Percentiles rank a stretch among this genome's conserved stretches.
These are phyloP conservation scores for Chironomus riparius DNA, from an alignment of 2,888 invertebrate genomes.

Conservation along the genomic window DNA sequence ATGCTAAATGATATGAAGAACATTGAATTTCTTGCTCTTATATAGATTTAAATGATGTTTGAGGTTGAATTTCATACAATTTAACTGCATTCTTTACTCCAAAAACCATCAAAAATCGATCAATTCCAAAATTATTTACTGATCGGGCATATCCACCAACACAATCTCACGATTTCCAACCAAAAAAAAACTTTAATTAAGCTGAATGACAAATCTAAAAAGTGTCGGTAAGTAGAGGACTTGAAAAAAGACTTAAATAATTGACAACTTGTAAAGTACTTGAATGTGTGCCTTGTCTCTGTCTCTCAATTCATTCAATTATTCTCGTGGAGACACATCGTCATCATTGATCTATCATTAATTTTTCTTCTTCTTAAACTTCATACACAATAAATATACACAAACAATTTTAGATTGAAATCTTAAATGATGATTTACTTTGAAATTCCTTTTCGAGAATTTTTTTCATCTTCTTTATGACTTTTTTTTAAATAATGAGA, in stretches of 20 bases:
- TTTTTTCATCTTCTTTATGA: not conserved
- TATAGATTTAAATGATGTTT: too few relatives aligned
- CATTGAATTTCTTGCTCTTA: too few relatives aligned
- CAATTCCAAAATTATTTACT: too few relatives aligned
- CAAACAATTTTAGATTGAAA: not conserved
- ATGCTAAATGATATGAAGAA: too few relatives aligned
- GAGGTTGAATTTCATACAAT: too few relatives aligned
- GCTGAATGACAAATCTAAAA: conserved; percentile 26
- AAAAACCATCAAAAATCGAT: too few relatives aligned
- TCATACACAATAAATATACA: not conserved
- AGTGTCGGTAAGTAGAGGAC: not conserved
- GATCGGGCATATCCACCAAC: too few relatives aligned
- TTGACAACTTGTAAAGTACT: conserved; percentile 1
- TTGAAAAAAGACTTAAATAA: not conserved
- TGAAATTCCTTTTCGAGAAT: not conserved
- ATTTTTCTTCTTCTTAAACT: not conserved
- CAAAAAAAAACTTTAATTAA: conserved; percentile 19
- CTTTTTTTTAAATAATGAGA: too few relatives aligned
- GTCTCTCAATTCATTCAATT: too few relatives aligned
- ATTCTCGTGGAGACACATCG: too few relatives aligned
- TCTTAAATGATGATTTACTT: not conserved
- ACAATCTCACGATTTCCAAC: not conserved
- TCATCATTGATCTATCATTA: conserved; percentile 17
- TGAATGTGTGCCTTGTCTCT: too few relatives aligned
- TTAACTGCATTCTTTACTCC: too few relatives aligned